Percentiles rank a stretch among this genome's conserved stretches.
These are phyloP conservation scores for Aleiodes sp. DNA, from an alignment of 1,140 invertebrate genomes.

Conservation along the genomic window DNA sequence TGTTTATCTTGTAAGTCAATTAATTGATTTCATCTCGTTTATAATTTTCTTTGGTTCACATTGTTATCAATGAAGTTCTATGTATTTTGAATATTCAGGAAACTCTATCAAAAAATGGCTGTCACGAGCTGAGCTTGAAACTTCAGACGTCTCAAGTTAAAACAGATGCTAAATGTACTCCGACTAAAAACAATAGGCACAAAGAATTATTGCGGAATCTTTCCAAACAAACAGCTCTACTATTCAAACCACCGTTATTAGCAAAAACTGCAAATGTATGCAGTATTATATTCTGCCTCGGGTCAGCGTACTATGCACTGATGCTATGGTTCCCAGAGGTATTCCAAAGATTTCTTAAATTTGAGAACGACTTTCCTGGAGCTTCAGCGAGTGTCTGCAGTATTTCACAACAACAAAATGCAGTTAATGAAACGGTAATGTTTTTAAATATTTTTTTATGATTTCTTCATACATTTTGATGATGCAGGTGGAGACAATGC, in stretches of 20 bases:
- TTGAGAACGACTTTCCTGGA: conserved; percentile 63
- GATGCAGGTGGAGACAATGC: no score
- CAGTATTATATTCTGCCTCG: conserved; percentile 29
- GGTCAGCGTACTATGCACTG: conserved; percentile 69
- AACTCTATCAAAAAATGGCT: conserved; percentile 32
- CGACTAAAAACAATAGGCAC: neutral
- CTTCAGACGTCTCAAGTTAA: neutral
- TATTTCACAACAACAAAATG: conserved; percentile 54
- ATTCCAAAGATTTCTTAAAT: conserved; percentile 71
- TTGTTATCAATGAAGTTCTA: neutral
- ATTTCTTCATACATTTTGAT: no score
- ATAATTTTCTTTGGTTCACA: neutral
- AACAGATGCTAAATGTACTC: neutral
- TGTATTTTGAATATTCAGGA: conserved; percentile 13
- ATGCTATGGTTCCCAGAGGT: conserved; percentile 77
- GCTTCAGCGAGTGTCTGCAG: conserved; percentile 69
- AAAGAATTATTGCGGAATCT: neutral
- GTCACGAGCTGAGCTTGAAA: conserved; percentile 6
- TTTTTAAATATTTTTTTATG: neutral
- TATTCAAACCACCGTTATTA: conserved; percentile 30
- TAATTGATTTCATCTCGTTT: neutral
- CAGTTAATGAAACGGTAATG: conserved; percentile 21
- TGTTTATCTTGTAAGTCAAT: conserved; percentile 67
- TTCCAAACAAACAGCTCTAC: conserved; percentile 22
- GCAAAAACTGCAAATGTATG: conserved; percentile 17